A percentile compares a stretch with the other conserved stretches of the same genome.
phyloP scores from a whole-genome alignment of 1,140 invertebrate genomes.

The Kradibia gibbosae region DNA sequence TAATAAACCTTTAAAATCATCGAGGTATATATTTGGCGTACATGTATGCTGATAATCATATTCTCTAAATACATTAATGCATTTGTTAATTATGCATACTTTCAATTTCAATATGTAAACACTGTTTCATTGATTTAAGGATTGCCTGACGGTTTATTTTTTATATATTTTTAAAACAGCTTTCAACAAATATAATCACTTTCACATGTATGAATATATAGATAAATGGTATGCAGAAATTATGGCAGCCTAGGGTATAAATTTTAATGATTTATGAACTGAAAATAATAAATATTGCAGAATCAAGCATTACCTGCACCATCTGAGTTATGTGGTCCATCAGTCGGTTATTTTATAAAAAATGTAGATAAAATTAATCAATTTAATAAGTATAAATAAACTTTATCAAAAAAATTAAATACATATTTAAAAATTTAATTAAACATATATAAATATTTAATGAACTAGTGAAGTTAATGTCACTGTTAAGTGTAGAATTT shows the following conservation, averaged over 20 bases:
- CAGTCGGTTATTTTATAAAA: not conserved
- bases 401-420: not conserved
- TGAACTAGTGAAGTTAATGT: no score
- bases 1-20: not conserved
- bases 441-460: no score
- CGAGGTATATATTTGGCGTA: not conserved
- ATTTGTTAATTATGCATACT: not conserved
- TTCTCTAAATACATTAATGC: not conserved
- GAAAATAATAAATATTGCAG: not conserved
- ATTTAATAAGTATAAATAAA: not conserved
- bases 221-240: not conserved
- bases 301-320: not conserved
- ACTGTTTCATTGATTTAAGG: not conserved
- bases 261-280: not conserved
- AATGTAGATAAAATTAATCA: not conserved
- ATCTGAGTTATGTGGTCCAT: not conserved
- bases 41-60: not conserved
- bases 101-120: slow-evolving; percentile 2
- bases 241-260: not conserved
- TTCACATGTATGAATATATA: not conserved
- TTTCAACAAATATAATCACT: slow-evolving; percentile 21
- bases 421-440: no score
- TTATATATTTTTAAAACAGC: not conserved
- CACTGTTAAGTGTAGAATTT: no score
- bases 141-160: not conserved